phyloP scores from a whole-genome alignment of 2,888 invertebrate species.

The Plebejus argus region DNA sequence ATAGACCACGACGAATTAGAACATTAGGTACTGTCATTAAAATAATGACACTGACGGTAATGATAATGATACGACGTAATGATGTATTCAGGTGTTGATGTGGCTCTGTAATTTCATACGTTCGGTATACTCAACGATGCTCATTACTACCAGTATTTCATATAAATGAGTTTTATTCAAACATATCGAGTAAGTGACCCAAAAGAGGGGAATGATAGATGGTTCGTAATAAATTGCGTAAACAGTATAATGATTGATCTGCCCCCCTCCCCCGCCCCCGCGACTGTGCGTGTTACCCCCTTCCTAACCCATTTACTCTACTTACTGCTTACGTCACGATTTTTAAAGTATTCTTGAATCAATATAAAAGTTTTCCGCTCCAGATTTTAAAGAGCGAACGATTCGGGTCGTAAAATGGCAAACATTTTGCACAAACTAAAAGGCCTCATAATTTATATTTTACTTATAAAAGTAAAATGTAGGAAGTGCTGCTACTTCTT shows the following conservation, averaged over 20 bases:
- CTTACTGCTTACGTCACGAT: conserved; percentile 24
- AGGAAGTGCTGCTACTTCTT: neutral
- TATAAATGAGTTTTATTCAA: conserved; percentile 27
- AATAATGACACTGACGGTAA: neutral
- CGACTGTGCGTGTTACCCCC: conserved; percentile 21
- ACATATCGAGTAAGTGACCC: conserved; percentile 24
- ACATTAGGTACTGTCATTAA: conserved; percentile 8
- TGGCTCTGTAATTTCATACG: conserved; percentile 10
- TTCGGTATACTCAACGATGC: conserved; percentile 17
- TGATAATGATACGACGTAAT: conserved; percentile 1
- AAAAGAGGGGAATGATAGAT: conserved; percentile 24
- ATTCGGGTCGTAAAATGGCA: conserved; percentile 4
- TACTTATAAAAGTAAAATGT: neutral
- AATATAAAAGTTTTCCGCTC: conserved; percentile 23
- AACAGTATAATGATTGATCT: conserved; percentile 27
- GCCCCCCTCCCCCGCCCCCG: neutral
- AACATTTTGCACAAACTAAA: conserved; percentile 19
- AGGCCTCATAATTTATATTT: neutral
- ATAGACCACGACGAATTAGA: neutral
- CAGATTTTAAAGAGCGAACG: conserved; percentile 10
- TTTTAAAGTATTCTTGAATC: conserved; percentile 12
- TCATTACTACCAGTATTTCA: conserved; percentile 1
- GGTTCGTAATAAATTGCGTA: conserved; percentile 29
- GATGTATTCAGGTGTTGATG: conserved; percentile 8
- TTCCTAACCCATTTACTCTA: conserved; percentile 24